Conservation (phyloP, 2,888 invertebrate genomes). For the Odontothrips loti region DNA sequence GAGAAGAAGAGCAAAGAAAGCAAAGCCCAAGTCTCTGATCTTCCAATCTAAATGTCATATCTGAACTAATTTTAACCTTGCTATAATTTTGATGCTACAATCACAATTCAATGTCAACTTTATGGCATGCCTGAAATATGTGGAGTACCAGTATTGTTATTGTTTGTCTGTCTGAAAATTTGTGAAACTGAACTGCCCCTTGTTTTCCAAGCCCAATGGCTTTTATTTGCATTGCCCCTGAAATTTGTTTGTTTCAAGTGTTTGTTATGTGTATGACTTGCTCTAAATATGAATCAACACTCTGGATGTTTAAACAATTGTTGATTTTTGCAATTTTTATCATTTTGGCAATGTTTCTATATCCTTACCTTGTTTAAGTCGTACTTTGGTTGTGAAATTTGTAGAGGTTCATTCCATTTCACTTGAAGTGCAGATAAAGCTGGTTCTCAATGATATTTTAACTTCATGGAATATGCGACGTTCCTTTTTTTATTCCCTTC, state of each 20-base stretch:
- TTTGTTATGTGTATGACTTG: no score
- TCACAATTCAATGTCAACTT: not conserved
- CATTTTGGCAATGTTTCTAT: not conserved
- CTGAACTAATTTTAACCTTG: not conserved
- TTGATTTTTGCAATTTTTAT: not conserved
- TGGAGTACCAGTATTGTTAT: no score
- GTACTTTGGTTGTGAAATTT: not conserved
- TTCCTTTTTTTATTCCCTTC: not conserved
- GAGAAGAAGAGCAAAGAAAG: not conserved
- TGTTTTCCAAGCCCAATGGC: no score
- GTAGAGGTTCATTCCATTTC: no score
- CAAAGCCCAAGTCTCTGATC: not conserved
- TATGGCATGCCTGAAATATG: not conserved
- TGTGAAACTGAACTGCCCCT: no score
- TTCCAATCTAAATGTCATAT: not conserved
- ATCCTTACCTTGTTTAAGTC: not conserved
- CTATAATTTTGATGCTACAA: not conserved
- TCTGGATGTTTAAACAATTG: no score
- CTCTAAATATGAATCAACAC: no score
- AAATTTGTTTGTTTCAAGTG: no score
- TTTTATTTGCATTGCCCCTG: no score
- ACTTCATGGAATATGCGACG: not conserved
- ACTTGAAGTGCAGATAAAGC: no score
- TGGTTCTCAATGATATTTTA: no score
- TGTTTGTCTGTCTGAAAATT: no score